Percentiles rank a stretch among this genome's conserved stretches.
Conservation (phyloP, 2,797 vertebrate species). For the Scolopax bukidnonensis region DNA sequence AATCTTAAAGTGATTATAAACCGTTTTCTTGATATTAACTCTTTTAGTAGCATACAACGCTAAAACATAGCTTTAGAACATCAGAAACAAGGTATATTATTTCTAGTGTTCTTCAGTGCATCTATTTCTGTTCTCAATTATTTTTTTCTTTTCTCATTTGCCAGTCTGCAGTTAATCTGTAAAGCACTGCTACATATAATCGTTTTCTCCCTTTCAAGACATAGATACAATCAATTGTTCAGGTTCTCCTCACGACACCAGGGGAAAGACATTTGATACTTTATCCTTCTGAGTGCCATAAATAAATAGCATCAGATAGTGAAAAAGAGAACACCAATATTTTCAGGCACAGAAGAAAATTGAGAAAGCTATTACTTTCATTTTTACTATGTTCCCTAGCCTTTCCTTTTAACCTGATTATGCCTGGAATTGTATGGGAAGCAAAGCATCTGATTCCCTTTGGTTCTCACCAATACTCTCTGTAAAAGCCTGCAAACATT, state of each 20-base stretch:
- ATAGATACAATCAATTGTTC: constrained; percentile 20
- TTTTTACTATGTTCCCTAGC: not conserved
- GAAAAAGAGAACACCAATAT: not conserved
- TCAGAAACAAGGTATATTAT: not conserved
- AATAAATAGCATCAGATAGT: constrained; percentile 6
- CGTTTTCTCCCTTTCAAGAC: not conserved
- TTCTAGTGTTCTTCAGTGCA: not conserved
- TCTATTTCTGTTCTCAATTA: not conserved
- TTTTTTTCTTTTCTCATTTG: constrained; percentile 26
- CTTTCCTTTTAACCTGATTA: not conserved
- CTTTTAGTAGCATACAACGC: not conserved
- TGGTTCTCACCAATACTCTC: not conserved
- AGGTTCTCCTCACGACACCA: not conserved
- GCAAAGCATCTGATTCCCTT: not conserved
- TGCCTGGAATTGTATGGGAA: not conserved
- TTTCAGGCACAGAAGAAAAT: not conserved
- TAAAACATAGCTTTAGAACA: not conserved
- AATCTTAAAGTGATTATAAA: constrained; percentile 37
- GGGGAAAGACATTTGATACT: constrained; percentile 11
- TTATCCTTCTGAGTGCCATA: not conserved
- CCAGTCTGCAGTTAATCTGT: not conserved
- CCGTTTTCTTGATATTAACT: constrained; percentile 3
- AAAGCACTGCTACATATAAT: not conserved
- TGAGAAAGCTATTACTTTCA: not conserved
- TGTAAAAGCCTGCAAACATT: not conserved